Evolutionary conservation across 2,888 invertebrate species (phyloP).

Genomic region (Rhodophaea formosa): DNA sequence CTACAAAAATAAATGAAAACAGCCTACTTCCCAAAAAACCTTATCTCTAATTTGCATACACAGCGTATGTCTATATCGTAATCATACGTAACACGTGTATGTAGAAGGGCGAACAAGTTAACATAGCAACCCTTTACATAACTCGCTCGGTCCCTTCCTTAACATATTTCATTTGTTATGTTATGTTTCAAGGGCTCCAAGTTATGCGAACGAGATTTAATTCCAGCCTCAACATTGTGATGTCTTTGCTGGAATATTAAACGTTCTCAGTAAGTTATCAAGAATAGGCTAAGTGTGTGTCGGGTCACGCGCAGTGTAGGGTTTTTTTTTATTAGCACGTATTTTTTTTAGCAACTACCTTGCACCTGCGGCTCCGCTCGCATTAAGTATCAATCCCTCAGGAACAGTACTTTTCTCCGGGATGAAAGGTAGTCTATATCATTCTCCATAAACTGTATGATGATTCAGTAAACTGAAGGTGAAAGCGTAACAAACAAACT

Average conservation of each 20-base stretch:
- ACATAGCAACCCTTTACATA: constrained; percentile 14
- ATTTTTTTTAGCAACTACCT: too few species aligned
- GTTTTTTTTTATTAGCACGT: too few species aligned
- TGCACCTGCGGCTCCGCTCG: too few species aligned
- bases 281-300: too few species aligned
- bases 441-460: too few species aligned
- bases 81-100: constrained; percentile 3
- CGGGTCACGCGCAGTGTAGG: too few species aligned
- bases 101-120: neutral
- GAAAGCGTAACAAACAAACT: too few species aligned
- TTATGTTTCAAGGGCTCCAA: constrained; percentile 13
- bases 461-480: too few species aligned
- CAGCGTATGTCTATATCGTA: neutral
- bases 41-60: neutral
- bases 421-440: too few species aligned
- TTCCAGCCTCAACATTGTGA: neutral
- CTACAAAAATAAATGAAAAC: too few species aligned
- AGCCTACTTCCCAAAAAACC: neutral
- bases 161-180: constrained; percentile 16
- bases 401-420: too few species aligned
- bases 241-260: constrained; percentile 7
- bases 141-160: constrained; percentile 11
- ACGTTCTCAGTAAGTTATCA: neutral
- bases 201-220: constrained; percentile 1
- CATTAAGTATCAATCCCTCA: too few species aligned